These are phyloP conservation scores for Agonopterix subpropinquella DNA, from an alignment of 2,888 invertebrate species.

Conservation along the genomic window DNA sequence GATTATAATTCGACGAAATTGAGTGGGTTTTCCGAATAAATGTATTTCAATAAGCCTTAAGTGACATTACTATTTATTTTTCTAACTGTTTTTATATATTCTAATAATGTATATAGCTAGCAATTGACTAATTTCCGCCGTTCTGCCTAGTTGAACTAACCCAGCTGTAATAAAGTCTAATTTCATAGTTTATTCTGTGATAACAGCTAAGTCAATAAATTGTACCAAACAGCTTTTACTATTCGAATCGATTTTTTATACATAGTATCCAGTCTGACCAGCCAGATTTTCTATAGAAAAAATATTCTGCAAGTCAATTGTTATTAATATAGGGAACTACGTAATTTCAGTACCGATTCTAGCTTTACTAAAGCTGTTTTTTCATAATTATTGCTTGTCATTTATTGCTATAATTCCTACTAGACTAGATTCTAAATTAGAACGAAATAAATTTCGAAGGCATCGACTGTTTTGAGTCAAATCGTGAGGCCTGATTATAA, in stretches of 20 bases:
- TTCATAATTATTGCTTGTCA: conserved; percentile 62
- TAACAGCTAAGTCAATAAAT: conserved; percentile 49
- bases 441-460: not conserved
- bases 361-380: conserved; percentile 68
- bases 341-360: conserved; percentile 63
- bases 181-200: conserved; percentile 50
- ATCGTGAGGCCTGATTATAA: not conserved
- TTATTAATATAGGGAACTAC: conserved; percentile 56
- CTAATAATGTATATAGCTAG: conserved; percentile 68
- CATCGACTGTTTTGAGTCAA: not conserved
- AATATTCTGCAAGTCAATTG: conserved; percentile 55
- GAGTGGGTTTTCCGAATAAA: conserved; percentile 35
- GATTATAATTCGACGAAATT: conserved; percentile 43
- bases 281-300: conserved; percentile 61
- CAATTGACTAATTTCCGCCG: conserved; percentile 70
- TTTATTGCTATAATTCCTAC: conserved; percentile 65
- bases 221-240: conserved; percentile 54
- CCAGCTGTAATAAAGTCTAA: conserved; percentile 55
- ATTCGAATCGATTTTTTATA: conserved; percentile 23
- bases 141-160: conserved; percentile 64
- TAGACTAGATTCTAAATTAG: conserved; percentile 37
- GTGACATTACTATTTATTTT: conserved; percentile 47
- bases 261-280: conserved; percentile 49
- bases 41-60: conserved; percentile 55
- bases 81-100: conserved; percentile 46